Evolutionary conservation across 2,113 vertebrate genomes (phyloP).

Genomic region (Callocephalon fimbriatum): DNA sequence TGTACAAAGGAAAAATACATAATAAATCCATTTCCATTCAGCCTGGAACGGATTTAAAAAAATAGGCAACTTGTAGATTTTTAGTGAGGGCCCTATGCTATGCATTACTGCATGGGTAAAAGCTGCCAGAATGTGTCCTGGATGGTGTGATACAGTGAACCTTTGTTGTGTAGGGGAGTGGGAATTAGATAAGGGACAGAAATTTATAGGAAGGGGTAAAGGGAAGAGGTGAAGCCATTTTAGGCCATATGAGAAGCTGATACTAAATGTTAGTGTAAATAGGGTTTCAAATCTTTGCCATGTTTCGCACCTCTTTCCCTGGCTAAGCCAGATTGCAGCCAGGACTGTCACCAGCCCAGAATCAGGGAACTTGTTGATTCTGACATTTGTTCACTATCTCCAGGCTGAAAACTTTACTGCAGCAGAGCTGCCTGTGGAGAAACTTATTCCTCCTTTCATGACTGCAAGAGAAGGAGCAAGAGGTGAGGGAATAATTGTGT

Average conservation of each 20-base stretch:
- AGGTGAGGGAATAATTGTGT: slow-evolving; percentile 52
- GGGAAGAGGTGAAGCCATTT: neutral
- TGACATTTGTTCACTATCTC: neutral
- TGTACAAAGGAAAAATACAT: neutral
- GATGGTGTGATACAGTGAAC: neutral
- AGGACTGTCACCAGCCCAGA: neutral
- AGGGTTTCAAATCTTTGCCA: neutral
- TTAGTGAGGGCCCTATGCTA: neutral
- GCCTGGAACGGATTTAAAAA: neutral
- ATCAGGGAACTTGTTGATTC: neutral
- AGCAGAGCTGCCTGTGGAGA: neutral
- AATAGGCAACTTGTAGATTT: neutral
- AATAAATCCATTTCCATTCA: neutral
- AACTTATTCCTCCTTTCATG: neutral
- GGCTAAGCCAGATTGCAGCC: neutral
- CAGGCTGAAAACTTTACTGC: neutral
- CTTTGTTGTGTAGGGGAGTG: neutral
- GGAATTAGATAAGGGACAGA: neutral
- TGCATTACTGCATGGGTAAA: neutral
- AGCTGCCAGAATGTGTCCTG: neutral
- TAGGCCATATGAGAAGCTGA: neutral
- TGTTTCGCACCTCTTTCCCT: accelerated
- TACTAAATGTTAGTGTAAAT: neutral
- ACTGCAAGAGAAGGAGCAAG: neutral
- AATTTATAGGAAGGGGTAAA: neutral